Percentiles rank a stretch among this genome's conserved stretches.
These are phyloP conservation scores for Orchesella cincta DNA, from an alignment of 1,140 invertebrate species.

Conservation along the genomic window DNA sequence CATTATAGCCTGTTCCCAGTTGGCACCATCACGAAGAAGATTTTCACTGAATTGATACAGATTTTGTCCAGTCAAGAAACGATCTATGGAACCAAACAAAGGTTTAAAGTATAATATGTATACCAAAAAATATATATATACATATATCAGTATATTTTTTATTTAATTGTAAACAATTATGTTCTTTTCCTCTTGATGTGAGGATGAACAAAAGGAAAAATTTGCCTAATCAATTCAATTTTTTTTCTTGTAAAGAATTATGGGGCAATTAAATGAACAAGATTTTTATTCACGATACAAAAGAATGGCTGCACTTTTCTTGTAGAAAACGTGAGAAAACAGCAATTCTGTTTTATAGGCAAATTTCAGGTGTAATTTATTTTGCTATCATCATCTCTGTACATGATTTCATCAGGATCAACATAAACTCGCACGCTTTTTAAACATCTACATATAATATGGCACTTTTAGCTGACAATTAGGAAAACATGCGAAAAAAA, in stretches of 20 bases:
- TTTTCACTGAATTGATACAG: constrained; percentile 52
- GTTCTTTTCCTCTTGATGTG: too few species aligned
- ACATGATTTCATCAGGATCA: background rate
- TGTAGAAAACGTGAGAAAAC: constrained; percentile 5
- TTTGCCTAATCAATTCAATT: too few species aligned
- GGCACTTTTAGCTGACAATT: background rate
- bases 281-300: background rate
- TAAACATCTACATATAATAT: too few species aligned
- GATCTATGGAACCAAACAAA: constrained; percentile 57
- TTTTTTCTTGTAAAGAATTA: too few species aligned
- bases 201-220: too few species aligned
- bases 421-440: too few species aligned
- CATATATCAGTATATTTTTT: background rate
- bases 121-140: background rate
- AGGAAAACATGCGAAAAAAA: background rate
- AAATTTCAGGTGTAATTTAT: too few species aligned
- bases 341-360: background rate
- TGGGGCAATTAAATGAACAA: background rate
- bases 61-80: constrained; percentile 81
- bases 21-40: constrained; percentile 41
- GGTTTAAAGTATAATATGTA: background rate
- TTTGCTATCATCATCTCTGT: too few species aligned
- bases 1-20: constrained; percentile 51
- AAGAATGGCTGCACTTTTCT: background rate
- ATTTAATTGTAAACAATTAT: too few species aligned